These are phyloP conservation scores for Germaria angustata DNA, from an alignment of 2,888 invertebrate genomes.

Conservation along the genomic window DNA sequence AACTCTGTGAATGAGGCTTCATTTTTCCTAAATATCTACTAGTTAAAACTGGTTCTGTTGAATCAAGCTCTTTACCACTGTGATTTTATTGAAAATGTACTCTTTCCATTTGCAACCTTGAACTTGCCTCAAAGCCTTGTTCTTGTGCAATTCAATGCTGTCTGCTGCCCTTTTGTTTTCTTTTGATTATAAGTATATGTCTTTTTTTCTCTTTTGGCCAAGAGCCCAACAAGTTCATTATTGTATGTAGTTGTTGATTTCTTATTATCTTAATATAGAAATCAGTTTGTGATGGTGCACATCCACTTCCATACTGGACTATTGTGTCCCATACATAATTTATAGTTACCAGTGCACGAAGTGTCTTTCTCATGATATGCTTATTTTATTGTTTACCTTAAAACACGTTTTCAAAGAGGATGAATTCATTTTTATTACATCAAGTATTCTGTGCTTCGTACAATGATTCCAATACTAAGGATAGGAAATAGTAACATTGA, in stretches of 20 bases:
- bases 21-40: neutral
- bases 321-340: neutral
- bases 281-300: neutral
- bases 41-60: conserved; percentile 12
- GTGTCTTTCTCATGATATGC: neutral
- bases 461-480: neutral
- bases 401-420: conserved; percentile 26
- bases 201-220: neutral
- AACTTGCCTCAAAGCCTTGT: conserved; percentile 16
- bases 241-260: neutral
- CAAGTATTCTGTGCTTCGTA: neutral
- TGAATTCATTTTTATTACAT: conserved; percentile 42
- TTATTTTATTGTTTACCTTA: neutral
- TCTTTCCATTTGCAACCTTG: conserved; percentile 16
- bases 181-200: neutral
- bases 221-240: neutral
- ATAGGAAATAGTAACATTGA: conserved; percentile 16
- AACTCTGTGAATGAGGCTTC: neutral
- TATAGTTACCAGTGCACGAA: neutral
- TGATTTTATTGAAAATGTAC: neutral
- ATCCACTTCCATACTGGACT: neutral
- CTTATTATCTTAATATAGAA: neutral
- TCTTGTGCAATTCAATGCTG: neutral
- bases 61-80: neutral
- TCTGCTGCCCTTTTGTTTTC: neutral